Conservation (phyloP, 2,888 invertebrate genomes). For the Microchrysa polita region DNA sequence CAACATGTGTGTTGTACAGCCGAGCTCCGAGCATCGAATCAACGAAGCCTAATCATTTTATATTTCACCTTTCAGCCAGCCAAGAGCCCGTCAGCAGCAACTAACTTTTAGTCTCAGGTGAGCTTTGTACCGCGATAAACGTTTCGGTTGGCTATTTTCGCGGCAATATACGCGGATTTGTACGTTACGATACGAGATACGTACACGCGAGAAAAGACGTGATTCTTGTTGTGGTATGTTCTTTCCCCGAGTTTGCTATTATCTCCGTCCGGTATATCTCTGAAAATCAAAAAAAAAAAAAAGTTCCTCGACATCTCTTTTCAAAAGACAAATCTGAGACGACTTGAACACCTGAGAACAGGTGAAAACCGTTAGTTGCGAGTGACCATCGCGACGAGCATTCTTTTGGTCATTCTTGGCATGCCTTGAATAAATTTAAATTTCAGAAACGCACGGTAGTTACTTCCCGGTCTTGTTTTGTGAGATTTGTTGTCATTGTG, state of each 20-base stretch:
- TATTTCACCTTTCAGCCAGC: conserved; percentile 19
- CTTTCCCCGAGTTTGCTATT: too few species aligned
- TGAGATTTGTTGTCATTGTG: conserved; percentile 38
- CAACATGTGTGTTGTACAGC: background rate
- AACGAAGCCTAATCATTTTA: conserved; percentile 17
- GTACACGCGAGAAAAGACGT: background rate
- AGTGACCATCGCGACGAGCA: conserved; percentile 12
- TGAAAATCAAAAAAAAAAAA: too few species aligned
- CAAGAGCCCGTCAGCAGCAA: conserved; percentile 5
- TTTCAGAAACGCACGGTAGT: conserved; percentile 1
- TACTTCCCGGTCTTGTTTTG: conserved; percentile 14
- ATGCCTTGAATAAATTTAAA: background rate
- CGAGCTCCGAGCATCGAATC: conserved; percentile 5
- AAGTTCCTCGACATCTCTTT: background rate
- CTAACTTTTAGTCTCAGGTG: conserved; percentile 34
- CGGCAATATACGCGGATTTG: conserved; percentile 18
- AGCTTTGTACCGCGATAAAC: conserved; percentile 39
- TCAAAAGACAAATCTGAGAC: conserved; percentile 7
- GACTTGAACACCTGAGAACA: conserved; percentile 37
- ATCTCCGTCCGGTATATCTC: too few species aligned
- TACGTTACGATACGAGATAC: too few species aligned
- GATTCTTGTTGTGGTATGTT: background rate
- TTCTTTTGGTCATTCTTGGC: background rate
- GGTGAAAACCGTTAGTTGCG: conserved; percentile 42
- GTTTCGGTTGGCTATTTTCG: conserved; percentile 23